Base-by-base conservation (phyloP, 2,888 invertebrate species). In the Aplocera efformata region DNA sequence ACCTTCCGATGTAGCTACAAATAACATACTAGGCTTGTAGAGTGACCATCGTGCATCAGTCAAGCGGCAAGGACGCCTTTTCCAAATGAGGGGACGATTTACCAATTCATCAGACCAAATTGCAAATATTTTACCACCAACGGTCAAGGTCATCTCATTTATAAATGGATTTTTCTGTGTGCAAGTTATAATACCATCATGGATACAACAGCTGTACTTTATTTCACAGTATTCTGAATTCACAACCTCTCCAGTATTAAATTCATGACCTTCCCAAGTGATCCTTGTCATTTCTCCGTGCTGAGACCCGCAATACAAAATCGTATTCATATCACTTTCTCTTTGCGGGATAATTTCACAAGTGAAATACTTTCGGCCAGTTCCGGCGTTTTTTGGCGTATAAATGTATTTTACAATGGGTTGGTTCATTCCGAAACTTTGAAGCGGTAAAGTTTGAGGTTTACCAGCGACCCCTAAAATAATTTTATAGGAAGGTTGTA, bases 21-120 rank as follows among this genome's bases (percentile, higher is more conserved):
- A 93, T 42, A 96, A 80, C 31, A 94, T 89, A 32, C 92, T 92
- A 0, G 95, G 92, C 33, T 94, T 90, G 27, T 91, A 90, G n/a
- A 90, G 84, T n/a, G 94, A 94, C 96, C 96, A 96, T 23, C 86
- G 79, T 0, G 93, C 91, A 8, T 90, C 89, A 0, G 93, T 93
- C 48, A 94, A 84, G 37, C 83, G 76, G 40, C 78, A 79, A 1
- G 88, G 78, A 7, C 90, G 84, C 53, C 90, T 91, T 36, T 93
- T 91, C 93, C 93, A 94, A 36, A 93, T 70, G 3, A 94, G 65
- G 0, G 94, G 93, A 10, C 89, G 78, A 40, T 86, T 86, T 13
- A 71, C 66, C 22, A 92, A 88, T 42, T 91, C 90, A 39, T 94
- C 92, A 50, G 90, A 91, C 95, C 95, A 95, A 37, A 95, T 72